These are phyloP conservation scores for Coenonympha arcania DNA, from an alignment of 2,888 invertebrate genomes.

Conservation along the genomic window DNA sequence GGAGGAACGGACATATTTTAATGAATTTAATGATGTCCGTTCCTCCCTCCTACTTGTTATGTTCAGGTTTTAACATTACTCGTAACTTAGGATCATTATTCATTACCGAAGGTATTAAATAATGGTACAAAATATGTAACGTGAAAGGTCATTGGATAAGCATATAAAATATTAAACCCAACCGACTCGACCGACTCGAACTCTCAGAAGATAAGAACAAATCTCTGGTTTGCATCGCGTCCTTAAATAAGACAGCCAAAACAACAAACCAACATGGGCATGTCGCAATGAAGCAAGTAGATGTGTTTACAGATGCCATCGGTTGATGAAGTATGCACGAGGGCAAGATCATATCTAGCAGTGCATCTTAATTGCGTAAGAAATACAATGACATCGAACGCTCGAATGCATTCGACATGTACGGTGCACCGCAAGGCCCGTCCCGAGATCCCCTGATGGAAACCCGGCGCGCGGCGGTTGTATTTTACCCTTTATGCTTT, in stretches of 20 bases:
- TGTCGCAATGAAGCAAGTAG: constrained; percentile 18
- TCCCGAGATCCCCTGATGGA: background rate
- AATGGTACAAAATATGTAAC: too few relatives aligned
- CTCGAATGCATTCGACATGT: constrained; percentile 32
- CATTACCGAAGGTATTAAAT: too few relatives aligned
- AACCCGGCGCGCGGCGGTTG: background rate
- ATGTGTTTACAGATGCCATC: constrained; percentile 27
- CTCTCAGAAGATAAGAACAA: background rate
- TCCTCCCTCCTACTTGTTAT: too few relatives aligned
- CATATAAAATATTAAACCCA: too few relatives aligned
- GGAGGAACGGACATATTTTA: too few relatives aligned
- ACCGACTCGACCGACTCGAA: too few relatives aligned
- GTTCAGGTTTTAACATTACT: too few relatives aligned
- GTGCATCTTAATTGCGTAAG: constrained; percentile 55
- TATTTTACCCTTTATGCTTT: constrained; percentile 1
- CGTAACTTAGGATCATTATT: too few relatives aligned
- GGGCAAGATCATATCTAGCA: constrained; percentile 42
- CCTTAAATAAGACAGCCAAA: constrained; percentile 7
- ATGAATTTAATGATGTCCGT: too few relatives aligned
- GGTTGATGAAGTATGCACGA: constrained; percentile 27
- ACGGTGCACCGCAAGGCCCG: constrained; percentile 3
- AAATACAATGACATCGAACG: constrained; percentile 40
- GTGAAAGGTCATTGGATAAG: background rate
- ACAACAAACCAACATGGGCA: constrained; percentile 16
- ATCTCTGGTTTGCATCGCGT: background rate